phyloP scores from a whole-genome alignment of 2,888 invertebrate species.

The Nemapogon koenigi region DNA sequence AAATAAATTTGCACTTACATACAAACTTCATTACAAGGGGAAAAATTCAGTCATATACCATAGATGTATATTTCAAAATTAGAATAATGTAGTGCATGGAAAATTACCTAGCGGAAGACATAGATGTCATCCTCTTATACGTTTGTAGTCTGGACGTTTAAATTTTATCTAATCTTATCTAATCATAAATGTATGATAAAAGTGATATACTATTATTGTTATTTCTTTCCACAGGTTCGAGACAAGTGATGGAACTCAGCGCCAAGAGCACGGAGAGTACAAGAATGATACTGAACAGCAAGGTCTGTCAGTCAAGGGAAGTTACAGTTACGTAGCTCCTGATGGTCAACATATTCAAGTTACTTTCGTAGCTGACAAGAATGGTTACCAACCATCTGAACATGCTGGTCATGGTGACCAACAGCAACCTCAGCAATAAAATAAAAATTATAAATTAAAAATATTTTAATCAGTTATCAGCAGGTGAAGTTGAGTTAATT shows the following conservation, averaged over 20 bases:
- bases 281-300: slow-evolving; percentile 71
- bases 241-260: slow-evolving; percentile 70
- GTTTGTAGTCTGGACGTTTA: too few relatives aligned
- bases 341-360: slow-evolving; percentile 71
- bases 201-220: too few relatives aligned
- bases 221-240: slow-evolving; percentile 53
- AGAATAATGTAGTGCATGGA: too few relatives aligned
- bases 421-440: slow-evolving; percentile 15
- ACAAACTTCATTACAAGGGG: too few relatives aligned
- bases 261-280: slow-evolving; percentile 69
- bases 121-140: too few relatives aligned
- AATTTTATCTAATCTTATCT: too few relatives aligned
- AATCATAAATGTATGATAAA: too few relatives aligned
- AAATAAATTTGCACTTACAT: too few relatives aligned
- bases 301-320: slow-evolving; percentile 67
- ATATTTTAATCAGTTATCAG: not conserved
- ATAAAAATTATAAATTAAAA: not conserved
- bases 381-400: slow-evolving; percentile 64
- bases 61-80: too few relatives aligned
- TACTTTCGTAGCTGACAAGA: slow-evolving; percentile 67
- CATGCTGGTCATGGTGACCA: slow-evolving; percentile 27
- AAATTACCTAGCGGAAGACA: too few relatives aligned
- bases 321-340: slow-evolving; percentile 68
- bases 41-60: too few relatives aligned
- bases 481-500: not conserved